Evolutionary conservation across 2,888 invertebrate species (phyloP).

Genomic region (Pandemis corylana): DNA sequence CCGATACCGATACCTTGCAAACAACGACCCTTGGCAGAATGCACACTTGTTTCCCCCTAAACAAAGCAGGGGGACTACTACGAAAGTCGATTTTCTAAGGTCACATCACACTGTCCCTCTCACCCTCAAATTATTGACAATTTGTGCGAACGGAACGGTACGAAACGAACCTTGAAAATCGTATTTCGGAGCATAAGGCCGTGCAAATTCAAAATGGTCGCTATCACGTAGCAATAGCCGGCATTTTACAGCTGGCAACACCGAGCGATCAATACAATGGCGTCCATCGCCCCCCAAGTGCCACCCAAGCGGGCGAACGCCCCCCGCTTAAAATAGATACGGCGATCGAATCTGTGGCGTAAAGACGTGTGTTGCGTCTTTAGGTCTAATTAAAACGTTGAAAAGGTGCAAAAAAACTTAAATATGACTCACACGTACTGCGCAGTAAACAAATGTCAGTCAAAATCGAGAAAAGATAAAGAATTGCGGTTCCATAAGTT

Average conservation of each 20-base stretch:
- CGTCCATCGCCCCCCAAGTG: neutral
- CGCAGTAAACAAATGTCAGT: conserved; percentile 3
- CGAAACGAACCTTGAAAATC: too few relatives aligned
- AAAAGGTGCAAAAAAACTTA: neutral
- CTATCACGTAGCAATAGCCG: neutral
- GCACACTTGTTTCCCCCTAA: too few relatives aligned
- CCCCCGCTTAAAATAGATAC: neutral
- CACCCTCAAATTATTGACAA: too few relatives aligned
- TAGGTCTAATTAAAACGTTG: neutral
- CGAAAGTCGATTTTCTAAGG: too few relatives aligned
- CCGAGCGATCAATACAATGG: conserved; percentile 8
- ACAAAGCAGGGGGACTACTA: too few relatives aligned
- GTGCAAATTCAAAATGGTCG: too few relatives aligned
- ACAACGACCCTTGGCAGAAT: too few relatives aligned
- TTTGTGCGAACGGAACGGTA: too few relatives aligned
- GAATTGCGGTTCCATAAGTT: conserved; percentile 12
- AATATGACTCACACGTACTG: conserved; percentile 10
- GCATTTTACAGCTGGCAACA: conserved; percentile 3
- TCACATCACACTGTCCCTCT: too few relatives aligned
- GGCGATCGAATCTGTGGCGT: neutral
- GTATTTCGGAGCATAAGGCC: too few relatives aligned
- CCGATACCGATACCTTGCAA: too few relatives aligned
- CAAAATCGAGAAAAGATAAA: conserved; percentile 10
- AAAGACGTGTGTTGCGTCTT: neutral
- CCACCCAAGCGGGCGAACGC: conserved; percentile 1